A percentile compares a stretch with the other conserved stretches of the same genome.
phyloP scores from a whole-genome alignment of 2,113 vertebrate genomes.

The Cyprinodon tularosa region DNA sequence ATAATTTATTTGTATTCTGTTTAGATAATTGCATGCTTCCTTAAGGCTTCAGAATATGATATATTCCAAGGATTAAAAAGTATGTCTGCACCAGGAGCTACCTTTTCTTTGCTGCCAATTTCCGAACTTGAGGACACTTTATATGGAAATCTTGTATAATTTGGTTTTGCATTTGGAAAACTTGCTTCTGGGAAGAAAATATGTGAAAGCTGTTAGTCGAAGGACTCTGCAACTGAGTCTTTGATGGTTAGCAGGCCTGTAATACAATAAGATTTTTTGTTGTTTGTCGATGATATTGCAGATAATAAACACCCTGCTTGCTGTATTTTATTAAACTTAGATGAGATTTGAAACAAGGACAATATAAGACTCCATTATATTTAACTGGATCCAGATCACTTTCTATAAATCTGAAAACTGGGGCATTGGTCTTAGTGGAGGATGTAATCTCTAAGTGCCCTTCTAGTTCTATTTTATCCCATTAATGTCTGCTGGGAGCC shows the following conservation, averaged over 20 bases:
- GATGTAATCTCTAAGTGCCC: background rate
- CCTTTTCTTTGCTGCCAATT: background rate
- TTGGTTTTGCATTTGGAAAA: background rate
- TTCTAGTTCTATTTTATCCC: conserved; percentile 7
- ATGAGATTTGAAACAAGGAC: background rate
- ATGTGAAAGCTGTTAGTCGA: background rate
- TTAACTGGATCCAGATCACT: background rate
- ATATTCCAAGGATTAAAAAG: background rate
- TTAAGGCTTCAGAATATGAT: background rate
- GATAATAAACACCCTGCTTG: background rate
- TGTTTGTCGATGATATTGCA: background rate
- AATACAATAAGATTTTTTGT: background rate
- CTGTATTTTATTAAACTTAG: background rate
- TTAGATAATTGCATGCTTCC: background rate
- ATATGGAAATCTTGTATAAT: background rate
- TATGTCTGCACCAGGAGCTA: background rate
- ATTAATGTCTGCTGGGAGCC: background rate
- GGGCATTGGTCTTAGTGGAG: background rate
- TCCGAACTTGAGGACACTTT: background rate
- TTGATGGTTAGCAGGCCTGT: background rate
- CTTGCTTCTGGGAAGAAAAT: background rate
- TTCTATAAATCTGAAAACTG: background rate
- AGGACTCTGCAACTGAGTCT: background rate
- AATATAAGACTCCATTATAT: background rate
- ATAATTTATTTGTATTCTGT: background rate